Base-by-base conservation (phyloP, 2,797 vertebrate species). In the Sciaenops ocellatus region DNA sequence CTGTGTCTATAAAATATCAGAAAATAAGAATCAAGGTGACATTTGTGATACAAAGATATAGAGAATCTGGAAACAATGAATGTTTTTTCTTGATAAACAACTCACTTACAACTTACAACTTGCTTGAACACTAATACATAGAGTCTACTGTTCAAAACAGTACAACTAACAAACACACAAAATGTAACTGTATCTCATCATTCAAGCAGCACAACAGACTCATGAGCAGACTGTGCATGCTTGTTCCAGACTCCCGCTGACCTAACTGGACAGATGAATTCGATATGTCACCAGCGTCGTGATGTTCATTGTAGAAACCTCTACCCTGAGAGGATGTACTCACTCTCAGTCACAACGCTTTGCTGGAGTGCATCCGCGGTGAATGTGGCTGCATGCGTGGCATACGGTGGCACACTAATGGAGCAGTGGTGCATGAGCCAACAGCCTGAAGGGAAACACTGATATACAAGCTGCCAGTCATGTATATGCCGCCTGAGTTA, bases 361-460 rank as follows among this genome's bases (percentile, higher is more conserved):
- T 62, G 20, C 42, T 69, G 57, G 63, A 74, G 67, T 47, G 52
- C 41, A 48, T 60, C 24, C 51, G 20, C 6, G 1, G 3, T 62
- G 69, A 77, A 59, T 34, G 57, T 65, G 67, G 69, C 73, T 83
- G 69, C 75, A 67, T 51, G 59, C 0, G 38, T 84, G 17, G 42
- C 84, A 76, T 76, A 79, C 44, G 42, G 52, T 30, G 24, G 68
- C 67, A 72, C 62, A 22, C 74, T 79, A 79, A 85, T 63, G 44
- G 52, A 71, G 60, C 26, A 5, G 6, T 0, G 8, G 59, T 42
- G 71, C 62, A 82, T 63, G 90, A 85, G 86, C 80, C 76, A 74
- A 46, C 50, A 68, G 85, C 81, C 89, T 77, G 84, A 50, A 69
- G 86, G 83, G 75, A 71, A 75, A 78, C 65, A 28, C 61, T 59